Evolutionary conservation across 2,888 invertebrate species (phyloP).

Genomic region (Xylophagus ater): DNA sequence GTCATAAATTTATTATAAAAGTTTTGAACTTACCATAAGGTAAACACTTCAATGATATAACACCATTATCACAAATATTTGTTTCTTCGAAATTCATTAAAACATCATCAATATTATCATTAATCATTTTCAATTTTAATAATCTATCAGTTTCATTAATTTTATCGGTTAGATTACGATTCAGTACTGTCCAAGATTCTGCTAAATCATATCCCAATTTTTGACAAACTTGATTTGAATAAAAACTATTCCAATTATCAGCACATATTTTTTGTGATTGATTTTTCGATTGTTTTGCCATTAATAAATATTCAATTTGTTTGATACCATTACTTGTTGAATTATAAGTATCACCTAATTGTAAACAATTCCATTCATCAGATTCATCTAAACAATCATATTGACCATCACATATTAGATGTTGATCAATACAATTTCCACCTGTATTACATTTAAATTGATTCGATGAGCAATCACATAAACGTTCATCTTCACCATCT

Average conservation of each 20-base stretch:
- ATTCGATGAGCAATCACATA: slow-evolving; percentile 44
- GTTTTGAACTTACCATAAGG: slow-evolving; percentile 45
- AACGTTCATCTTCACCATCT: slow-evolving; percentile 47
- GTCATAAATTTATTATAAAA: too few species aligned
- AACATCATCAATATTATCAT: slow-evolving; percentile 2
- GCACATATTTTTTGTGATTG: slow-evolving; percentile 37
- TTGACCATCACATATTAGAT: slow-evolving; percentile 47
- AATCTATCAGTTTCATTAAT: neutral
- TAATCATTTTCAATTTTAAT: neutral
- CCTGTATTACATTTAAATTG: slow-evolving; percentile 48
- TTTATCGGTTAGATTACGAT: neutral
- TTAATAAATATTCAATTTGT: slow-evolving; percentile 14
- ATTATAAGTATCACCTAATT: slow-evolving; percentile 18
- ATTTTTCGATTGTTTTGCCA: slow-evolving; percentile 18
- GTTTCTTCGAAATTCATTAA: slow-evolving; percentile 29
- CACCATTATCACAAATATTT: slow-evolving; percentile 36
- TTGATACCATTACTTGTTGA: slow-evolving; percentile 21
- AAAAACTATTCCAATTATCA: slow-evolving; percentile 43
- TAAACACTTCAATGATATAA: slow-evolving; percentile 45
- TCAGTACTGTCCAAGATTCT: slow-evolving; percentile 21
- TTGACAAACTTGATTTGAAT: slow-evolving; percentile 45
- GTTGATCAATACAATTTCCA: slow-evolving; percentile 44
- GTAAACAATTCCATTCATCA: slow-evolving; percentile 50
- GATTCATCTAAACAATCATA: slow-evolving; percentile 50
- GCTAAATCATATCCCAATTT: slow-evolving; percentile 44